These are phyloP conservation scores for Plodia interpunctella DNA, from an alignment of 1,140 invertebrate genomes.

Conservation along the genomic window DNA sequence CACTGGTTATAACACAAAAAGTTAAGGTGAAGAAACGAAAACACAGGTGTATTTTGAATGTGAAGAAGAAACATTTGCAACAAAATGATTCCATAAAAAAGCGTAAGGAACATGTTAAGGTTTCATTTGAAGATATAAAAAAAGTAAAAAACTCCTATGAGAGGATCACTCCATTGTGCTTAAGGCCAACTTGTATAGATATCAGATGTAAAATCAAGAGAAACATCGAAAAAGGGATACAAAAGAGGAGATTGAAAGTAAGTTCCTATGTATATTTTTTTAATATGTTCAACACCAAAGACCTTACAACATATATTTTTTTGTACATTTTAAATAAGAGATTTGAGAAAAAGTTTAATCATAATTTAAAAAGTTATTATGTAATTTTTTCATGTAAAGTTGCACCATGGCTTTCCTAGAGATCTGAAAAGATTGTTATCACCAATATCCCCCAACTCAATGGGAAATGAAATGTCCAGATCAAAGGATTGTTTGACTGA, in stretches of 20 bases:
- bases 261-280: neutral
- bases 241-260: neutral
- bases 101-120: neutral
- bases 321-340: too few relatives aligned
- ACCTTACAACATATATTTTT: neutral
- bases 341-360: too few relatives aligned
- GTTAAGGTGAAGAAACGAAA: slow-evolving; percentile 22
- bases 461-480: neutral
- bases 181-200: neutral
- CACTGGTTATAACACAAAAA: slow-evolving; percentile 18
- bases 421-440: slow-evolving; percentile 1
- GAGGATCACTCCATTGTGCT: neutral
- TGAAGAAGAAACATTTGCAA: neutral
- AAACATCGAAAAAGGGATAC: neutral
- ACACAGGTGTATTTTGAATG: slow-evolving; percentile 15
- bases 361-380: neutral
- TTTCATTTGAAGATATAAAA: slow-evolving; percentile 1
- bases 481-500: neutral
- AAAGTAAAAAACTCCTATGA: neutral
- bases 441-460: neutral
- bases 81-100: neutral
- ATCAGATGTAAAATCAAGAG: neutral
- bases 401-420: neutral
- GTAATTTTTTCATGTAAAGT: neutral
- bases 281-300: too few relatives aligned